Evolutionary conservation across 2,888 invertebrate genomes (phyloP), one percentile per base, ranked within the genome.

Genomic region (Fragum fragum): DNA sequence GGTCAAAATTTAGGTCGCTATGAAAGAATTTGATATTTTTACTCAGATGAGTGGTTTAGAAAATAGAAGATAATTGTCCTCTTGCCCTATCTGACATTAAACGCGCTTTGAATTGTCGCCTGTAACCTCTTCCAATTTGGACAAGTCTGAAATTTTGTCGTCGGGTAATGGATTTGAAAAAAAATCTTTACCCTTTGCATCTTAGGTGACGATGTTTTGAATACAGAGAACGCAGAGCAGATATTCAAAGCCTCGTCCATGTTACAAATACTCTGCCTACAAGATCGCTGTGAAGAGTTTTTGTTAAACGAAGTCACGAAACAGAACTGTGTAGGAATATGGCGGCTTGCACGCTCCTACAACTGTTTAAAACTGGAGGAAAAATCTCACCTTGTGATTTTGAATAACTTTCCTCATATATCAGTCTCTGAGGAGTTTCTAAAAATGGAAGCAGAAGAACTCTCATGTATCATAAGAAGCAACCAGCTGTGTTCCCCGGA

Each of bases 401-500:
- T 98, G 94, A 88, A 89, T 55, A 81, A 89, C 36, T 92, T 91
- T 39, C 81, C 84, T 7, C 83, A 89, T 9, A 81, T 91, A 36
- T 79, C 82, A 2, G 69, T 79, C 1, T 80, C 87, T 3, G 89
- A 89, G 16, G 92, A 93, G 18, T 92, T 93, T 78, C 86, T 88
- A 14, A 90, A 86, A 96, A 93, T 97, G 96, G 94, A 96, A 32
- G 95, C 97, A 32, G 96, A 97, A 26, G 97, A 98, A 92, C 95
- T 98, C 36, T 96, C 96, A 79, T 96, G 96, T 77, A 96, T 98
- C 73, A 96, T 98, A 83, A 96, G 97, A 68, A 97, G 92, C 74
- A 98, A 98, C 91, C 97, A 97, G 92, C 95, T 98, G 47, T 98
- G 98, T 93, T 97, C 97, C 0, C 97, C 97, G 88, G 97, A 97